Percentiles rank a stretch among this genome's conserved stretches.
Evolutionary conservation across 1,140 invertebrate genomes (phyloP).

Genomic region (Penaeus japonicus): DNA sequence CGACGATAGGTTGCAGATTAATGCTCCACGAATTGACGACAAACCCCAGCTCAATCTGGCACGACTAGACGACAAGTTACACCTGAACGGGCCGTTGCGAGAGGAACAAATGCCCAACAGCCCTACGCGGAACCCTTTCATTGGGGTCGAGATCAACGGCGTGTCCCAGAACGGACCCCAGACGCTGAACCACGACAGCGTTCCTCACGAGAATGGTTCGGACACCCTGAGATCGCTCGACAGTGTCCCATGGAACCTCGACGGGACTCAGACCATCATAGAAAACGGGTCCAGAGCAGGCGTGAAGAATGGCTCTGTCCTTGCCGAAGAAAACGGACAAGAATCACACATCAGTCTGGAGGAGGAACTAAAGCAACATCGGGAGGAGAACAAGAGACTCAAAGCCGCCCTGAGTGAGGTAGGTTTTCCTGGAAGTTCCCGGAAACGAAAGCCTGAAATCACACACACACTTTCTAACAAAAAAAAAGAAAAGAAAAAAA

Average conservation of each 20-base stretch:
- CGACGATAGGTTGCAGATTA: constrained; percentile 19
- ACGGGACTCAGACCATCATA: constrained; percentile 55
- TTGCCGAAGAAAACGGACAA: constrained; percentile 16
- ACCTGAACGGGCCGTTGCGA: neutral
- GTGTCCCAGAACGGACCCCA: neutral
- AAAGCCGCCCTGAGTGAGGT: constrained; percentile 62
- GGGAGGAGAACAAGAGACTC: constrained; percentile 62
- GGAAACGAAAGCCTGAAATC: neutral
- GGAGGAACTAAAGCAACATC: constrained; percentile 57
- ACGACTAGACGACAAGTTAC: constrained; percentile 24
- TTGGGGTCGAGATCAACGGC: neutral
- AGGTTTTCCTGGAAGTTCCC: constrained; percentile 47
- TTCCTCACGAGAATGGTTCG: constrained; percentile 4
- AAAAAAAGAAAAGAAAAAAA: neutral
- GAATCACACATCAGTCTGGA: constrained; percentile 19
- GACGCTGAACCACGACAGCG: neutral
- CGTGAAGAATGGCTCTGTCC: constrained; percentile 31
- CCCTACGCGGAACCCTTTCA: neutral
- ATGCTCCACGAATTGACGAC: constrained; percentile 6
- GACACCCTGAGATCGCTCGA: constrained; percentile 48
- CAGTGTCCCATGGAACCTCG: constrained; percentile 52
- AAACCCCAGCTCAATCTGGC: constrained; percentile 7
- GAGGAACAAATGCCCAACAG: neutral
- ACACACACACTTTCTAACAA: neutral
- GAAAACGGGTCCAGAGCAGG: constrained; percentile 48